phyloP scores from a whole-genome alignment of 1,140 invertebrate species.

The Marisa cornuarietis region DNA sequence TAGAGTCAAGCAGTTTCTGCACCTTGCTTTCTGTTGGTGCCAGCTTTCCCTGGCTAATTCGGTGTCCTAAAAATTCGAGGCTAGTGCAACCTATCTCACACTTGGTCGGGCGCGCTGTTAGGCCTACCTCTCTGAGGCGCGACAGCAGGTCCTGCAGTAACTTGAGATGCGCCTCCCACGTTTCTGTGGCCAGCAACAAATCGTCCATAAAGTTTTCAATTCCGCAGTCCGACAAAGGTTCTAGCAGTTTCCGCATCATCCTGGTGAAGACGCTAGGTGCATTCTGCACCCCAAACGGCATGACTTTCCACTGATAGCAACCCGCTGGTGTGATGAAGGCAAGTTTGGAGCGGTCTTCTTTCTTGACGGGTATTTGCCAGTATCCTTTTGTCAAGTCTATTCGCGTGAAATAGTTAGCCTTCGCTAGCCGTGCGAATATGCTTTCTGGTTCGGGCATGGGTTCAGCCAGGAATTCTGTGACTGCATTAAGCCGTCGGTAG shows the following conservation, averaged over 20 bases:
- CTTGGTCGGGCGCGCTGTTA: background rate
- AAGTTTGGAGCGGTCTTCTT: conserved; percentile 3
- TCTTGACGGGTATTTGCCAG: conserved; percentile 32
- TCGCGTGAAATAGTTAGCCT: conserved; percentile 13
- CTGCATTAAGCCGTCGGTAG: conserved; percentile 58
- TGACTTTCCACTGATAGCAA: conserved; percentile 28
- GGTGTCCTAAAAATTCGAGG: conserved; percentile 36
- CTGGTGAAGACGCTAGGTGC: conserved; percentile 26
- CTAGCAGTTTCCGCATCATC: conserved; percentile 34
- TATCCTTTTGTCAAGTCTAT: conserved; percentile 40
- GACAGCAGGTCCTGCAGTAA: background rate
- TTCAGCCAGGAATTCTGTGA: conserved; percentile 36
- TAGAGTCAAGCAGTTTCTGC: conserved; percentile 55
- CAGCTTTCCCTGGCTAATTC: conserved; percentile 42
- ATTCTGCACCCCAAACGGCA: conserved; percentile 46
- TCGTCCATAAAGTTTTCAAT: conserved; percentile 10
- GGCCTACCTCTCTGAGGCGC: background rate
- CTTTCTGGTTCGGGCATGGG: conserved; percentile 43
- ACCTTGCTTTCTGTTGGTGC: conserved; percentile 56
- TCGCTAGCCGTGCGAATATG: conserved; percentile 29
- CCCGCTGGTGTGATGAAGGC: conserved; percentile 35
- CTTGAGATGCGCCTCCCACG: background rate
- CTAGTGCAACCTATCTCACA: conserved; percentile 23
- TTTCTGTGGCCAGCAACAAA: background rate
- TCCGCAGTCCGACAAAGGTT: background rate